phyloP scores from a whole-genome alignment of 2,797 vertebrate species.

The Poecilia picta region DNA sequence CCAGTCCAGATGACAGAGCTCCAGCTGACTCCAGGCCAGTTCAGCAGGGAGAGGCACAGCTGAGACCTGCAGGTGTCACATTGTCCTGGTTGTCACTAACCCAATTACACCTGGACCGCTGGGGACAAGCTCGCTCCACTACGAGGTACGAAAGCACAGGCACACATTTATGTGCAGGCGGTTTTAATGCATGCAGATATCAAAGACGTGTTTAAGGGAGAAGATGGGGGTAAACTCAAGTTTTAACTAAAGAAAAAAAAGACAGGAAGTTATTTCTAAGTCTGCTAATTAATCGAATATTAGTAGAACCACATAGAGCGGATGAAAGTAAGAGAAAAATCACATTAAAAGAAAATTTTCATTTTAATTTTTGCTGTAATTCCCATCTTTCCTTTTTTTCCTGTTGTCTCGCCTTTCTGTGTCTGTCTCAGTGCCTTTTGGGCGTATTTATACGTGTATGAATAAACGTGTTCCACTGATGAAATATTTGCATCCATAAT shows the following conservation, averaged over 20 bases:
- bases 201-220: conserved; percentile 8
- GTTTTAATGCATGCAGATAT: conserved; percentile 21
- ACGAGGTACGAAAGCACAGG: conserved; percentile 29
- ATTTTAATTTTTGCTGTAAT: conserved; percentile 26
- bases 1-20: conserved; percentile 70
- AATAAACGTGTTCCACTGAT: conserved; percentile 1
- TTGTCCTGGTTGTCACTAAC: conserved; percentile 79
- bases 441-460: not conserved
- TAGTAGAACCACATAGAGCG: conserved; percentile 52
- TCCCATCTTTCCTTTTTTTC: conserved; percentile 32
- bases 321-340: conserved; percentile 46
- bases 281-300: conserved; percentile 61
- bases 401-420: conserved; percentile 25
- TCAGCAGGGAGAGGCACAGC: conserved; percentile 67
- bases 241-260: conserved; percentile 8
- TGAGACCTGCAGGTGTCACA: conserved; percentile 78
- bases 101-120: conserved; percentile 75
- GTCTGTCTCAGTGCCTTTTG: not conserved
- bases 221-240: conserved; percentile 38
- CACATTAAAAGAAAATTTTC: conserved; percentile 54
- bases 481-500: conserved; percentile 5
- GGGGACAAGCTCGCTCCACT: conserved; percentile 37
- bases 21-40: conserved; percentile 74
- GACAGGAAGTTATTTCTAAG: conserved; percentile 58
- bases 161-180: conserved; percentile 20